Base-by-base conservation (phyloP, 2,888 invertebrate genomes). In the Metellina segmentata region DNA sequence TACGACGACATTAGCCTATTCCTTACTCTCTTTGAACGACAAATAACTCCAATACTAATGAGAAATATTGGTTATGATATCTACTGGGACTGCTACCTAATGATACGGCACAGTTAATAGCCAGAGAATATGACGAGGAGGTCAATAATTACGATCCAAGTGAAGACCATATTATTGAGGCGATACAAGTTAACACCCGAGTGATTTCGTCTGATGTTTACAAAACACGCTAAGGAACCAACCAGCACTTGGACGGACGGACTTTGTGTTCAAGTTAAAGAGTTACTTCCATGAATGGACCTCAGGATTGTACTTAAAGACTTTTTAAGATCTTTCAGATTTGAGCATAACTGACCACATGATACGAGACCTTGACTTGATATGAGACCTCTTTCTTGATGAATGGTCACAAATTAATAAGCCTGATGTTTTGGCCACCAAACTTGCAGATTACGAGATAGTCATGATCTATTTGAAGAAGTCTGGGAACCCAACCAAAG, bases 201-300 rank as follows among this genome's bases (percentile, higher is more conserved):
- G 71, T 79, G 78, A 53, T 87, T 87, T 71, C 34, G 70, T 7
- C 48, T 61, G 6, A 7, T 16, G 6, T 86, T 78, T 19, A 8
- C 5, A 7, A 69, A n/a, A 48, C 69, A 77, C 51, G 0, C 0
- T 5, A 86, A 19, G 48, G 20, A 19, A 1, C 6, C 7, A 9
- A 20, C 34, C 6, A 34, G n/a, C 61, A 78, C 19, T 7, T 86
- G n/a, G n/a, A n/a, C n/a, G 51, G 70, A 69, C 13, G 6, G 16
- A 86, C 34, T 78, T 78, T 52, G 8, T 7, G 16, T 79, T 19
- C 70, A 71, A 87, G 78, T n/a, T 87, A 5, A 78, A 8, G 49
- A 71, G 79, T 61, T 77, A 85, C 34, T 77, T 85, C n/a, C 4
- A 51, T 0, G 71, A 70, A 70, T 86, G 78, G 79, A 20, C 70